These are phyloP conservation scores for Notamacropus eugenii DNA, from an alignment of 2,797 vertebrate genomes.

Conservation along the genomic window DNA sequence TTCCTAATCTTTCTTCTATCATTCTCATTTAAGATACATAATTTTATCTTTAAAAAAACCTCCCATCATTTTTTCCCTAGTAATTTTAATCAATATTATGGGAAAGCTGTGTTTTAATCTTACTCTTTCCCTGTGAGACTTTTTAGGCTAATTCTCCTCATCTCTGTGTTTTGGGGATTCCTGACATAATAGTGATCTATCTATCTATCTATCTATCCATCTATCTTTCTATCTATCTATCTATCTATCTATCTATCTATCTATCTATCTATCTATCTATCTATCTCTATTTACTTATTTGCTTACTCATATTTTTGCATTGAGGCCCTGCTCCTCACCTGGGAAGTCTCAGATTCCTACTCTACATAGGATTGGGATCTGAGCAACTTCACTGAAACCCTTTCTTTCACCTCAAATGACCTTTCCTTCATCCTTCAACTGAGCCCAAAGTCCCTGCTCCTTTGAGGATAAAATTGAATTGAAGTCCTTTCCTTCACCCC, in stretches of 20 bases:
- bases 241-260: neutral
- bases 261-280: neutral
- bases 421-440: neutral
- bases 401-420: neutral
- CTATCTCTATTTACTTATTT: neutral
- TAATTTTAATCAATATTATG: neutral
- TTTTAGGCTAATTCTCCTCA: neutral
- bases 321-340: neutral
- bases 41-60: neutral
- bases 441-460: neutral
- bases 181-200: neutral
- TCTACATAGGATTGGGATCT: neutral
- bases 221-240: neutral
- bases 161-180: neutral
- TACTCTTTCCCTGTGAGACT: neutral
- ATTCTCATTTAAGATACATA: neutral
- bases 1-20: neutral
- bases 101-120: neutral
- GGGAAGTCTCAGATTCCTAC: neutral
- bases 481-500: neutral
- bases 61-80: too few relatives aligned
- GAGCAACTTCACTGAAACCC: neutral
- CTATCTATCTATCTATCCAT: neutral
- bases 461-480: neutral
- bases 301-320: neutral